phyloP scores from a whole-genome alignment of 2,888 invertebrate species.

The Fissipunctia ypsillon region DNA sequence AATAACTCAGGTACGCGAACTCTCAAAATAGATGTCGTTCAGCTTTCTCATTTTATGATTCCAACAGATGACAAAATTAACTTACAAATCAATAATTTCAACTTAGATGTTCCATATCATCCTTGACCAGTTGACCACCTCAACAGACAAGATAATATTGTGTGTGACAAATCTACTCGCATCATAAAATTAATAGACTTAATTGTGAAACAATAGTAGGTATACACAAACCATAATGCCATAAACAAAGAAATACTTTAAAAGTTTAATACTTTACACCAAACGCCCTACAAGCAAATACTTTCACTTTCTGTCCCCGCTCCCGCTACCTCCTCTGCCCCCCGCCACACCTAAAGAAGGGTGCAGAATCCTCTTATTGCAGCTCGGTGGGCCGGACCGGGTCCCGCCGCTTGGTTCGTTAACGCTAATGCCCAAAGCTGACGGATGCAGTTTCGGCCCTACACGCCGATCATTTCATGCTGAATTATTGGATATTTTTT shows the following conservation, averaged over 20 bases:
- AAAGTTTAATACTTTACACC: too few relatives aligned
- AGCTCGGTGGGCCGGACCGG: slow-evolving; percentile 83
- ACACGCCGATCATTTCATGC: slow-evolving; percentile 68
- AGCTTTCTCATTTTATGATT: neutral
- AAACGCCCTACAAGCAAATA: neutral
- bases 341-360: slow-evolving; percentile 77
- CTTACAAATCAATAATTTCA: neutral
- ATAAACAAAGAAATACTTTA: too few relatives aligned
- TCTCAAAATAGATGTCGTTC: neutral
- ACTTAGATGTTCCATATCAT: neutral
- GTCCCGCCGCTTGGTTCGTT: slow-evolving; percentile 81
- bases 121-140: neutral
- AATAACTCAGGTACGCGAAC: neutral
- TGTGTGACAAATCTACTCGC: neutral
- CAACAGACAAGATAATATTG: neutral
- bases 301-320: slow-evolving; percentile 23
- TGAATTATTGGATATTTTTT: slow-evolving; percentile 59
- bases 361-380: slow-evolving; percentile 90
- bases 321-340: slow-evolving; percentile 53
- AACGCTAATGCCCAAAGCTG: slow-evolving; percentile 83
- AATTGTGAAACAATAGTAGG: neutral
- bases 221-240: too few relatives aligned
- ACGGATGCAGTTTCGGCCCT: slow-evolving; percentile 87
- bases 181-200: neutral
- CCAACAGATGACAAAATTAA: neutral